A percentile compares a stretch with the other conserved stretches of the same genome.
Conservation (phyloP, 2,797 vertebrate species). For the Chrysocyon brachyurus region DNA sequence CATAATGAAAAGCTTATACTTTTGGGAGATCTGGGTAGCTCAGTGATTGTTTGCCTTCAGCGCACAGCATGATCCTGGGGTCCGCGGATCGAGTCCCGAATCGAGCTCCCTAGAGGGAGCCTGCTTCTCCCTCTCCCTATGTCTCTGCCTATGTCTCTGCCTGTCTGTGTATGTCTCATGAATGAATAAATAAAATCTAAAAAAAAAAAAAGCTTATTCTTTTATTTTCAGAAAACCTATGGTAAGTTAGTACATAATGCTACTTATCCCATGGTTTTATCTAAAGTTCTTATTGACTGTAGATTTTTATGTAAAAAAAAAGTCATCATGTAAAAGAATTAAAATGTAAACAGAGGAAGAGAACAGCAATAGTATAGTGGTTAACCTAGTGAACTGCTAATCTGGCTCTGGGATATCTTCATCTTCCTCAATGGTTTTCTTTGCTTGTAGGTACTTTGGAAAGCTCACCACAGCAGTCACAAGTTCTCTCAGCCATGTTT, state of each 20-base stretch:
- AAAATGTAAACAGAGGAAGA: background rate
- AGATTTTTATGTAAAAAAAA: background rate
- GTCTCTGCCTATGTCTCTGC: too few species aligned
- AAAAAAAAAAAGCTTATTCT: background rate
- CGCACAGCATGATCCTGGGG: too few species aligned
- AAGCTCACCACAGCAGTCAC: background rate
- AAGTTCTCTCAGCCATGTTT: background rate
- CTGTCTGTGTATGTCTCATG: too few species aligned
- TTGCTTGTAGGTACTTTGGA: background rate
- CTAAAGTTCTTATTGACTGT: background rate
- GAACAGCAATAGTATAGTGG: background rate
- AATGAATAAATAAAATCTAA: too few species aligned
- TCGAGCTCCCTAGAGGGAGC: too few species aligned
- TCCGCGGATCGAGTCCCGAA: too few species aligned
- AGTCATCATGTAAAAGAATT: background rate
- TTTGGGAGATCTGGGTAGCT: too few species aligned
- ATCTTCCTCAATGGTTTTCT: background rate
- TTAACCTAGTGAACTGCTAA: background rate
- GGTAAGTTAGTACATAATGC: background rate
- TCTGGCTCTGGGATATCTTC: background rate
- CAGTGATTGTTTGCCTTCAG: too few species aligned
- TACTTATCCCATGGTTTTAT: background rate
- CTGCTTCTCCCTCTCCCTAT: too few species aligned
- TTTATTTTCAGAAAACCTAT: slow-evolving; percentile 33
- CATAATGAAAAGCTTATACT: background rate